These are phyloP conservation scores for Paraplagusia blochii DNA, from an alignment of 2,113 vertebrate genomes.

Conservation along the genomic window DNA sequence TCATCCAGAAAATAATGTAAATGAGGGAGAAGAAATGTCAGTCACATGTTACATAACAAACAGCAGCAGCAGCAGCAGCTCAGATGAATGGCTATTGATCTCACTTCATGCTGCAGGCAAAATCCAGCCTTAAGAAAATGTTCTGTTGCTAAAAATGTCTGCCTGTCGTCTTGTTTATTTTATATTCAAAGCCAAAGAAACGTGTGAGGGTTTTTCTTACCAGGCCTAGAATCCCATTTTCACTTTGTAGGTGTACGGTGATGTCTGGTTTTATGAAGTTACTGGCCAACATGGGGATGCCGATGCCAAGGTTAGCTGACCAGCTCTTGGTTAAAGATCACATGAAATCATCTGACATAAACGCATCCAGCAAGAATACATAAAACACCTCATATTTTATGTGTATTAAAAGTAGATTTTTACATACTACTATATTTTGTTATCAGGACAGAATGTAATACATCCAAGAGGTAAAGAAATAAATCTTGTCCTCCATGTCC, in stretches of 20 bases:
- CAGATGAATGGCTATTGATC: slow-evolving; percentile 26
- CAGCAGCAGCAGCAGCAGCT: slow-evolving; percentile 11
- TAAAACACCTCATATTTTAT: background rate
- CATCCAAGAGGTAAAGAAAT: too few relatives aligned
- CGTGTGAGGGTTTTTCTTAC: slow-evolving; percentile 74
- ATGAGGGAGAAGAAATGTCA: slow-evolving; percentile 38
- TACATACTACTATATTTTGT: too few relatives aligned
- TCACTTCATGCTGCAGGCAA: slow-evolving; percentile 1
- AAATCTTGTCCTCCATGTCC: too few relatives aligned
- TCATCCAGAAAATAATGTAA: slow-evolving; percentile 46
- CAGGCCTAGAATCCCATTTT: slow-evolving; percentile 96
- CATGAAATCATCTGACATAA: background rate
- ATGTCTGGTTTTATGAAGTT: slow-evolving; percentile 94
- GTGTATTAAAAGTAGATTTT: too few relatives aligned
- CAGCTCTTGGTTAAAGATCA: slow-evolving; percentile 46
- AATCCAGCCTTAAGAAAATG: slow-evolving; percentile 7
- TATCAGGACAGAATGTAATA: too few relatives aligned
- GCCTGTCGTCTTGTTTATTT: slow-evolving; percentile 14
- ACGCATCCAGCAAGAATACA: slow-evolving; percentile 1
- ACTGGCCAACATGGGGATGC: slow-evolving; percentile 95
- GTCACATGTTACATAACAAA: slow-evolving; percentile 41
- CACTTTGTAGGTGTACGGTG: slow-evolving; percentile 94
- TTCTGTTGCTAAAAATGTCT: slow-evolving; percentile 3
- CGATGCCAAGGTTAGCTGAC: slow-evolving; percentile 95
- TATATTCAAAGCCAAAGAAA: slow-evolving; percentile 16